Base-by-base conservation (phyloP, 2,888 invertebrate genomes). In the Luffia ferchaultella region DNA sequence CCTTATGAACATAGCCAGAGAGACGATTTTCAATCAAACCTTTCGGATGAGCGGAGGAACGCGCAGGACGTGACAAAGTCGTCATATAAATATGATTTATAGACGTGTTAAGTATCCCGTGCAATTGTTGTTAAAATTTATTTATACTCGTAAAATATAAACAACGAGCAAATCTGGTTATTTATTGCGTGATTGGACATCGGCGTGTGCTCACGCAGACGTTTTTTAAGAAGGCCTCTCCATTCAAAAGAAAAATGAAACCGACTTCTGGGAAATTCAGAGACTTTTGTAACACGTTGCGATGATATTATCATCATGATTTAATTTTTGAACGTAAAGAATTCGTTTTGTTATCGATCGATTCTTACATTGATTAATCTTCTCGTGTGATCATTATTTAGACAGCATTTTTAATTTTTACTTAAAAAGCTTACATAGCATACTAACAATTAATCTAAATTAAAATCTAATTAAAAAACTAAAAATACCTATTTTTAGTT, bases 111-210 rank as follows among this genome's bases (percentile, higher is more conserved):
- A 83, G 80, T 82, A 80, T 73, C 70, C 75, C 68, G 68, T 69
- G 74, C 80, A 78, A 83, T 82, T 82, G 82, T 79, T 78, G 76
- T 70, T 73, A 73, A 78, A 79, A 78, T 80, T 82, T 80, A 82
- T 82, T 79, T 77, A 69, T 70, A 66, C 76, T 77, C 74, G 73
- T 77, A 75, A 78, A 77, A 73, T 79, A 76, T 79, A 80, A 80
- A 79, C 78, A 80, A 76, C 74, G 70, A 72, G 72, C 75, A 78
- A 79, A 82, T 83, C 82, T 78, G 70, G 69, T 82, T 83, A 82
- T 83, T 82, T 80, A 83, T 73, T 66, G 67, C 61, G 73, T 76
- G 76, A 80, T 79, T 76, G 74, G 73, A 73, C 73, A 73, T 76
- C 75, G 65, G 73, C 73, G 67, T 72, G 70, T 12, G 30, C 5